Evolutionary conservation across 2,888 invertebrate species (phyloP), one percentile per base, ranked within the genome.

Genomic region (Hemithea aestivaria): DNA sequence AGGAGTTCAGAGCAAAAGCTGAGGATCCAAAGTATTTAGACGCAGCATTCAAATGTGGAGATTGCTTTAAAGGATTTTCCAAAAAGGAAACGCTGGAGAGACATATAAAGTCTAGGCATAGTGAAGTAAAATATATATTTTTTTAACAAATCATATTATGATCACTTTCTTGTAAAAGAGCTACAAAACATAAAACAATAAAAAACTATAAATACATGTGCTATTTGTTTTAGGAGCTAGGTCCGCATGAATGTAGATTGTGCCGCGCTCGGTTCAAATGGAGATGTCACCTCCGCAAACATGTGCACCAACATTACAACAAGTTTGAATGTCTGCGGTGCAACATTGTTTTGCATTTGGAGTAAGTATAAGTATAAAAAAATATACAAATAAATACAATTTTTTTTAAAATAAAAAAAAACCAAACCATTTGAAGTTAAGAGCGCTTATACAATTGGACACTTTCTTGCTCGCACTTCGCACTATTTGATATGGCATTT

Each of bases 21-120:
- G 60, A 71, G 2, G 61, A 72, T 47, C 43, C 59, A 1, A 75
- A 73, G 40, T 79, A 80, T 58, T 29, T 66, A 28, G 48, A 62
- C 6, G 73, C 80, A 0, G 50, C 62, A 1, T 76, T 53, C 40
- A 80, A 81, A 49, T 85, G 85, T 49, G 54, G 51, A 0, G 67
- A 76, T 27, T 85, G 85, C 43, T 74, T 73, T 26, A 81, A 74
- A 50, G 71, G 78, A 0, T 85, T 84, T 36, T 79, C 81, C 0
- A 81, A 78, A 38, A 68, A 71, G 23, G 71, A 78, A 16, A 84
- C 81, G 60, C 40, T 80, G 7, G 58, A 64, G 6, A 58, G 84
- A 25, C 85, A 85, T 52, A 51, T 48, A 1, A 57, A 65, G 20
- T 48, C 75, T 10, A 62, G 74, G 20, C 84, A 85, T 53, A 61